Evolutionary conservation across 2,888 invertebrate species (phyloP), one percentile per base, ranked within the genome.

Genomic region (Phasia obesa): DNA sequence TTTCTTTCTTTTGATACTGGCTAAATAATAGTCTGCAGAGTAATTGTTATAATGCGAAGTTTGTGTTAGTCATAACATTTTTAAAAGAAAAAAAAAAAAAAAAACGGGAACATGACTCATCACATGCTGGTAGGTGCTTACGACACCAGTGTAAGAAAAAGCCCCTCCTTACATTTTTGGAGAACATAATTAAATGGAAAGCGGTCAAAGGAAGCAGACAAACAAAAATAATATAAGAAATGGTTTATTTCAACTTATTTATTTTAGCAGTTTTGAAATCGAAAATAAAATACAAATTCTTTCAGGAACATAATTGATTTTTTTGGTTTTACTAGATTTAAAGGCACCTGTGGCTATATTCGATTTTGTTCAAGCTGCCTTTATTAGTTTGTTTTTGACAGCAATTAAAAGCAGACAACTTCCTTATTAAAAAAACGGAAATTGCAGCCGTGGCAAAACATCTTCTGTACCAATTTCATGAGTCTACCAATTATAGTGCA

Each of bases 161-260:
- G 3, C 42, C 15, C 42, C n/a, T 42, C 5, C 42, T n/a, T 42
- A 2, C n/a, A 0, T n/a, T 5, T 42, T 5, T 42, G n/a, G 11
- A n/a, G n/a, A 35, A 35, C 7, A 71, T 75, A 64, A 76, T 76
- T 71, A 76, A 79, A 76, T 79, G 60, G 38, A 71, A 75, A 79
- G 76, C 75, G 75, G 79, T 75, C 75, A 42, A 17, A 44, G 21
- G 38, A 64, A 77, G 27, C 44, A 70, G 11, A 35, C 9, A 35
- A 35, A n/a, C 69, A 31, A 60, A 23, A 59, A 47, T 9, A 47
- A 47, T 6, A 17, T 17, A 42, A n/a, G 15, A 42, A 42, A 42
- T 11, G 11, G 7, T 42, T 42, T 42, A n/a, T 42, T 42, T n/a
- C 11, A 35, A 35, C 35, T 35, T 35, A 5, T n/a, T n/a, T n/a